Evolutionary conservation across 2,113 vertebrate genomes (phyloP).

Genomic region (Bubo bubo): DNA sequence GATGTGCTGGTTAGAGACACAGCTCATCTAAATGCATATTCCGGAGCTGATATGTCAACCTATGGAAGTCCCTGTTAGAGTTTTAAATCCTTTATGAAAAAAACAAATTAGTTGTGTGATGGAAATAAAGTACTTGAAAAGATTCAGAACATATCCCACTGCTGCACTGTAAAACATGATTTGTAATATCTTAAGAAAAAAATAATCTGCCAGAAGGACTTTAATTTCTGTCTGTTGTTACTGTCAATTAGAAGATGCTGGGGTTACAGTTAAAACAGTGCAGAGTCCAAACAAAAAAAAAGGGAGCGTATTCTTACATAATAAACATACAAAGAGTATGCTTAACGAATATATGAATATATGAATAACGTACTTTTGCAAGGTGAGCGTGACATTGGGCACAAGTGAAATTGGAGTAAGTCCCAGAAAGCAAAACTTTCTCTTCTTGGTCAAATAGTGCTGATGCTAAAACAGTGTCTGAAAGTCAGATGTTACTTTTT

Average conservation of each 20-base stretch:
- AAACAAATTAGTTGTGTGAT: not conserved
- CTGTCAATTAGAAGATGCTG: not conserved
- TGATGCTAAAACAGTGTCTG: not conserved
- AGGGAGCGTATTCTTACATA: not conserved
- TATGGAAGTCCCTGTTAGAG: not conserved
- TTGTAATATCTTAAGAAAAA: not conserved
- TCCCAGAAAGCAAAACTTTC: not conserved
- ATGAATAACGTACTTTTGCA: not conserved
- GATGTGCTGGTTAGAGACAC: not conserved
- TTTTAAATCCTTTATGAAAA: not conserved
- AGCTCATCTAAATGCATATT: not conserved
- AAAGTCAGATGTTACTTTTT: not conserved
- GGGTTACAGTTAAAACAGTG: not conserved
- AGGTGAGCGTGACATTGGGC: not conserved
- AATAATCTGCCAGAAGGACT: not conserved
- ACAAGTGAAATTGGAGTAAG: not conserved
- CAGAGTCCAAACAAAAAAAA: not conserved
- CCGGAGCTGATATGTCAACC: not conserved
- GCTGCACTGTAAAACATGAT: not conserved
- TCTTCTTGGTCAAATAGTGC: not conserved
- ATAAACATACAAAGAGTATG: not conserved
- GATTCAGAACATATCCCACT: fast-evolving
- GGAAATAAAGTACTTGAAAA: not conserved
- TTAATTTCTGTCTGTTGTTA: not conserved
- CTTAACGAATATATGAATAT: not conserved